Conservation (phyloP, 92 coral and sea anemone species). For the Epizoanthus ramosus region DNA sequence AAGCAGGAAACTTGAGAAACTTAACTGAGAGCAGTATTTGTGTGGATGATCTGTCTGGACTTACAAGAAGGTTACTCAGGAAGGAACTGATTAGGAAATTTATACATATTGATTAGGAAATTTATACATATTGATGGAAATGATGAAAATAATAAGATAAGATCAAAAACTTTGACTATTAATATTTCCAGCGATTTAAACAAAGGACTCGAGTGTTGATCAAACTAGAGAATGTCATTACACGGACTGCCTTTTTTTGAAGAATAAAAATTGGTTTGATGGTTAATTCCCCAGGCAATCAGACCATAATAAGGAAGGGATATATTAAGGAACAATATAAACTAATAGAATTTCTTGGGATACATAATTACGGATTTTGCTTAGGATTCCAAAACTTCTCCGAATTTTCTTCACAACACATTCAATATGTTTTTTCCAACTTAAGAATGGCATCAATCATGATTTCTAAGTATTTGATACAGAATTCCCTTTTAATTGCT, state of each 20-base stretch:
- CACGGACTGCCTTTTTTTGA: slow-evolving; percentile 40
- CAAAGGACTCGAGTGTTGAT: slow-evolving; percentile 5
- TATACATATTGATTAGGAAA: slow-evolving; percentile 35
- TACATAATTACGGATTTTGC: slow-evolving; percentile 35
- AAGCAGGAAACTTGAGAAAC: too few relatives aligned
- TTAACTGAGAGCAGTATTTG: too few relatives aligned
- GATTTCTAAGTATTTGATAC: slow-evolving; percentile 56
- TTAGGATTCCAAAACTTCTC: slow-evolving; percentile 45
- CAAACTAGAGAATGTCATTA: slow-evolving; percentile 25
- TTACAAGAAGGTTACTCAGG: too few relatives aligned
- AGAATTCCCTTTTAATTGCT: slow-evolving; percentile 43
- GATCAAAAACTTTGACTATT: slow-evolving; percentile 10
- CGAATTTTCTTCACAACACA: slow-evolving; percentile 45
- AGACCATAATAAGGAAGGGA: not conserved
- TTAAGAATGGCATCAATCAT: slow-evolving; percentile 46
- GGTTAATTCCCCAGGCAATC: slow-evolving; percentile 21
- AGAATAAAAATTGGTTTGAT: slow-evolving; percentile 5
- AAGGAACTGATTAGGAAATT: too few relatives aligned
- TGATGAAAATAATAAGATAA: not conserved
- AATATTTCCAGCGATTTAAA: slow-evolving; percentile 12
- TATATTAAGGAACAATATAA: not conserved
- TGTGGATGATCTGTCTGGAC: too few relatives aligned
- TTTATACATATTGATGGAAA: slow-evolving; percentile 33
- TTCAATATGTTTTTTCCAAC: slow-evolving; percentile 54
- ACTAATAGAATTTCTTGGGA: not conserved